A percentile compares a stretch with the other conserved stretches of the same genome.
Evolutionary conservation across 2,113 vertebrate genomes (phyloP).

Genomic region (Plectropomus leopardus): DNA sequence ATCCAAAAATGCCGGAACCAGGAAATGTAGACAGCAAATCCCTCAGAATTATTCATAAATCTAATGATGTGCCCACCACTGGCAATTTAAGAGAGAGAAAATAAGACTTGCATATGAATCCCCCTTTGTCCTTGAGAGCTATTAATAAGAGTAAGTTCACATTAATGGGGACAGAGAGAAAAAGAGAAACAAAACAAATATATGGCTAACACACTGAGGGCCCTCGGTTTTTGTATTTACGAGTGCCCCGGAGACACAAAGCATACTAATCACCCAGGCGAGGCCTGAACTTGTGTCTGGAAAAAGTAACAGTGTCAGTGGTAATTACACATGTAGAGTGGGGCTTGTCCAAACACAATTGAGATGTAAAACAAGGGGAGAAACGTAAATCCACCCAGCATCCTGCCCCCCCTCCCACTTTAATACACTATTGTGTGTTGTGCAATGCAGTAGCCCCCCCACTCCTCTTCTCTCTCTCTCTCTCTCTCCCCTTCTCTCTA

Average conservation of each 20-base stretch:
- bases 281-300: slow-evolving; percentile 73
- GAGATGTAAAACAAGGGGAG: slow-evolving; percentile 80
- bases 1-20: slow-evolving; percentile 68
- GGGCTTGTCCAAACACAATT: slow-evolving; percentile 82
- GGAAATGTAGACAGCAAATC: slow-evolving; percentile 75
- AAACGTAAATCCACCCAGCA: slow-evolving; percentile 72
- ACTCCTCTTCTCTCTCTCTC: slow-evolving; percentile 20
- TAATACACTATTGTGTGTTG: slow-evolving; percentile 75
- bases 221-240: slow-evolving; percentile 75
- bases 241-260: slow-evolving; percentile 69
- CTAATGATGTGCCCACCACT: slow-evolving; percentile 78
- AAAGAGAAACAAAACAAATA: slow-evolving; percentile 78
- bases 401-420: slow-evolving; percentile 45
- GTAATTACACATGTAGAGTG: slow-evolving; percentile 83
- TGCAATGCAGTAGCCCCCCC: slow-evolving; percentile 80
- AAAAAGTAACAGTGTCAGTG: slow-evolving; percentile 80
- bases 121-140: slow-evolving; percentile 81
- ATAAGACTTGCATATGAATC: slow-evolving; percentile 71
- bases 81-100: slow-evolving; percentile 71
- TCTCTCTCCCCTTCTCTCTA: slow-evolving; percentile 36
- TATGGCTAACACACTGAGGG: slow-evolving; percentile 65
- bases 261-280: slow-evolving; percentile 78
- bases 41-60: slow-evolving; percentile 77
- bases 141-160: slow-evolving; percentile 79
- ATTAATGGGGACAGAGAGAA: slow-evolving; percentile 72